Percentiles rank a stretch among this genome's conserved stretches.
phyloP scores from a whole-genome alignment of 2,888 invertebrate genomes.

The Parapristionchus giblindavisi region DNA sequence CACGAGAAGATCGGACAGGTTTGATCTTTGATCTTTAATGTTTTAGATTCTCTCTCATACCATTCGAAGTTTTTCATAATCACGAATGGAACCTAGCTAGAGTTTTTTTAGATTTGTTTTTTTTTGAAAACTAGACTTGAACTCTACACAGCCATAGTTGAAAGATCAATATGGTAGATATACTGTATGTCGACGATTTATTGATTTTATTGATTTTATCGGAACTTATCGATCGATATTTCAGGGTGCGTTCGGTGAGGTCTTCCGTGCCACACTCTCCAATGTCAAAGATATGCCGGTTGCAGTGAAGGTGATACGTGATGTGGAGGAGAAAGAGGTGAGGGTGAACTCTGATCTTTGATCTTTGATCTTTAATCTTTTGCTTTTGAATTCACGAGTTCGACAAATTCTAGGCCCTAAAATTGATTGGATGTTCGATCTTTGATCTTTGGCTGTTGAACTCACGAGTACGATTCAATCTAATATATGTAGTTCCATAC shows the following conservation, averaged over 20 bases:
- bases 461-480: too few species aligned
- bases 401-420: background rate
- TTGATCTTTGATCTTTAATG: background rate
- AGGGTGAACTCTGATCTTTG: conserved; percentile 21
- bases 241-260: conserved; percentile 67
- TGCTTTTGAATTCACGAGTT: background rate
- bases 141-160: too few species aligned
- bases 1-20: conserved; percentile 64
- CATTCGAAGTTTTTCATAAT: too few species aligned
- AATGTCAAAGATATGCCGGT: conserved; percentile 44
- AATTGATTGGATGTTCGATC: background rate
- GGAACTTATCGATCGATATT: conserved; percentile 17
- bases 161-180: too few species aligned
- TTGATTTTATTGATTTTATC: too few species aligned
- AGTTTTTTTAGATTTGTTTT: too few species aligned
- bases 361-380: background rate
- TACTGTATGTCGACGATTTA: too few species aligned
- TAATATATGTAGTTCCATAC: too few species aligned
- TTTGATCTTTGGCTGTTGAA: background rate
- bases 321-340: conserved; percentile 40
- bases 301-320: conserved; percentile 49
- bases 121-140: too few species aligned
- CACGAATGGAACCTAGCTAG: too few species aligned
- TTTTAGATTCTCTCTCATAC: too few species aligned
- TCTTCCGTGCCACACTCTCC: conserved; percentile 61